These are phyloP conservation scores for Drosophila elegans DNA, from an alignment of 1,140 invertebrate genomes.

Conservation along the genomic window DNA sequence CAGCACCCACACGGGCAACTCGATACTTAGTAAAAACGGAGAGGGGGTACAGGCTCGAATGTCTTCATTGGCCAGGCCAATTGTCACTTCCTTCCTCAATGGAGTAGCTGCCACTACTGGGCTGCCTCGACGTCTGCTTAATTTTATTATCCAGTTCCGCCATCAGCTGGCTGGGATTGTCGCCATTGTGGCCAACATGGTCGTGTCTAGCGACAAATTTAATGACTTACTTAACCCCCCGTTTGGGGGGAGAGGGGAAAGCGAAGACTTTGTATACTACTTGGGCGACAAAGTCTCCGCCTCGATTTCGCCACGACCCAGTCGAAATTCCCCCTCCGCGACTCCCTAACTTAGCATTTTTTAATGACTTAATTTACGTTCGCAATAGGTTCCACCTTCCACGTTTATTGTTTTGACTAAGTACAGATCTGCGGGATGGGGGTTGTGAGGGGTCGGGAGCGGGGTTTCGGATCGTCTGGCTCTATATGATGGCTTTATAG, in stretches of 20 bases:
- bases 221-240: constrained; percentile 82
- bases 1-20: constrained; percentile 20
- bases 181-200: constrained; percentile 77
- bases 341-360: constrained; percentile 71
- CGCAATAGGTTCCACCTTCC: constrained; percentile 81
- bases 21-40: not conserved
- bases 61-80: constrained; percentile 55
- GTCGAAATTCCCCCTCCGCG: constrained; percentile 10
- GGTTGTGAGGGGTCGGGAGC: not conserved
- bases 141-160: constrained; percentile 76
- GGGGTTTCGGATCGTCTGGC: constrained; percentile 35
- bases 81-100: constrained; percentile 70
- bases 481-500: constrained; percentile 65
- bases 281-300: constrained; percentile 67
- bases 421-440: constrained; percentile 42
- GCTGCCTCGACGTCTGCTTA: constrained; percentile 50
- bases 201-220: constrained; percentile 83
- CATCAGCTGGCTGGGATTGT: constrained; percentile 68
- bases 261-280: constrained; percentile 38
- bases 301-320: constrained; percentile 50
- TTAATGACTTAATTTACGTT: constrained; percentile 84
- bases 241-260: constrained; percentile 50
- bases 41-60: constrained; percentile 14
- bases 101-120: constrained; percentile 39
- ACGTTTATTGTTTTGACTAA: constrained; percentile 82